A percentile compares a stretch with the other conserved stretches of the same genome.
These are phyloP conservation scores for Chiridota heheva DNA, from an alignment of 35 echinoderm and acorn worm genomes.

Conservation along the genomic window DNA sequence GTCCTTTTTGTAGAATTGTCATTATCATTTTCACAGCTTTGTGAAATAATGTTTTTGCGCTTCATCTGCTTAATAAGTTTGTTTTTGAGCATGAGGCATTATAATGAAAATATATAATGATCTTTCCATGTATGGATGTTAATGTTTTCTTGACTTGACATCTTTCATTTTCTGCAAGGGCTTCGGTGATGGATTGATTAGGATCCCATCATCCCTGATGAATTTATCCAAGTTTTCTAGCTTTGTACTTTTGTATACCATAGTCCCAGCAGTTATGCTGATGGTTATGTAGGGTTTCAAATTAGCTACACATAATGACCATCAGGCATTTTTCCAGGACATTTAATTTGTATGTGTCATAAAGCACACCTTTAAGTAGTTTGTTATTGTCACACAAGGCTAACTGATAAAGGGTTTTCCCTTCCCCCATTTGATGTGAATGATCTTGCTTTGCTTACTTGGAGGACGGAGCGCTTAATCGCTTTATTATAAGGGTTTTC, in stretches of 20 bases:
- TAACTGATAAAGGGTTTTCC: slow-evolving; percentile 19
- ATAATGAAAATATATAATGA: neutral
- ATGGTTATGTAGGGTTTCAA: slow-evolving; percentile 12
- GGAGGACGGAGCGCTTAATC: no score
- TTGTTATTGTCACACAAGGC: neutral
- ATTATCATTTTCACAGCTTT: neutral
- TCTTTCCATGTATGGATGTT: slow-evolving; percentile 16
- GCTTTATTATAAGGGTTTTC: no score
- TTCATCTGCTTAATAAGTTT: neutral
- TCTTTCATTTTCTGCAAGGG: neutral
- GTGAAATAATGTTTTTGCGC: neutral
- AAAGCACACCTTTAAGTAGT: neutral
- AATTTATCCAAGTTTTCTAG: neutral
- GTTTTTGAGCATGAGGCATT: neutral
- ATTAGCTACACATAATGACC: slow-evolving; percentile 5
- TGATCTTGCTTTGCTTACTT: no score
- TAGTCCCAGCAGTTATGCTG: slow-evolving; percentile 5
- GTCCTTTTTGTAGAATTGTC: neutral
- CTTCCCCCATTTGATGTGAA: slow-evolving; percentile 16
- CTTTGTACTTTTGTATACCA: slow-evolving; percentile 3
- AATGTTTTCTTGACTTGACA: slow-evolving; percentile 1
- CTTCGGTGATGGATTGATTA: slow-evolving; percentile 15
- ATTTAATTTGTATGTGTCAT: neutral
- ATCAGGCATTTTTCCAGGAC: neutral
- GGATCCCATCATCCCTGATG: neutral